phyloP scores from a whole-genome alignment of 1,140 invertebrate species.

The Drosophila eugracilis region DNA sequence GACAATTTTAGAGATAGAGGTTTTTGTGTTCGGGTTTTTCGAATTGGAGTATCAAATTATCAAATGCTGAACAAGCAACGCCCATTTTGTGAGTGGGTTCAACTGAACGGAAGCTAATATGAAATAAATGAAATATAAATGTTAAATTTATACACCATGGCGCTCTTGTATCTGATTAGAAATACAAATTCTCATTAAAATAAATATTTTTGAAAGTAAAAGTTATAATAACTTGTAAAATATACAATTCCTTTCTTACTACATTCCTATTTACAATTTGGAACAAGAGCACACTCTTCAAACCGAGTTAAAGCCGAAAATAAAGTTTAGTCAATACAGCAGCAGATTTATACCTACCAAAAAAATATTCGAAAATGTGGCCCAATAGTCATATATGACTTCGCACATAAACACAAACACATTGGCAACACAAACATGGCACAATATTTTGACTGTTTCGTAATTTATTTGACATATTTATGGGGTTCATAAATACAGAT shows the following conservation, averaged over 20 bases:
- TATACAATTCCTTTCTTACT: no score
- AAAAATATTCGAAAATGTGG: neutral
- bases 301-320: neutral
- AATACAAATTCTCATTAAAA: no score
- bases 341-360: conserved; percentile 5
- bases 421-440: conserved; percentile 59
- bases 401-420: conserved; percentile 13
- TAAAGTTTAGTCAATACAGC: neutral
- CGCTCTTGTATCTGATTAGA: no score
- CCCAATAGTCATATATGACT: conserved; percentile 3
- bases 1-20: conserved; percentile 34
- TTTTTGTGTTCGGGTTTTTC: conserved; percentile 22
- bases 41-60: conserved; percentile 35
- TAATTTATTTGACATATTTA: conserved; percentile 83
- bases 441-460: conserved; percentile 80
- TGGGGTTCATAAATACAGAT: conserved; percentile 81
- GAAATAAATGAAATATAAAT: neutral
- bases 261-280: no score
- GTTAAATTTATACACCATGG: no score
- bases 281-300: no score
- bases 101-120: neutral
- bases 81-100: neutral
- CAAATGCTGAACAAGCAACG: conserved; percentile 11
- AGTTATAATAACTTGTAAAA: neutral
- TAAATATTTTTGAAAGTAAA: no score